Evolutionary conservation across 2,797 vertebrate species (phyloP), one percentile per base, ranked within the genome.

Genomic region (Selene dorsalis): DNA sequence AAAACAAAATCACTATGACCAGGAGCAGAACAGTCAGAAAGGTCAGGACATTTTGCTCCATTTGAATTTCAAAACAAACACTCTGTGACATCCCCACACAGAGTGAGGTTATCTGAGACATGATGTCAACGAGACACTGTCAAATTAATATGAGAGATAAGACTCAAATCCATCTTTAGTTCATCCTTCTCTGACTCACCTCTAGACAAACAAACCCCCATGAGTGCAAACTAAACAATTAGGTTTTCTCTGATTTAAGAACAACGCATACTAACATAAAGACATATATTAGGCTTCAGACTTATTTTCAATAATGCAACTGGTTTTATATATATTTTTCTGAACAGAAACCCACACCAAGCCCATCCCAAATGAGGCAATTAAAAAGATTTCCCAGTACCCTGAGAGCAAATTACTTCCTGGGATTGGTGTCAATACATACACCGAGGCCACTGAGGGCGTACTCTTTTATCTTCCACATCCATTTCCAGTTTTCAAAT

Each of bases 331-430:
- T 12, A 13, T 6, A 45, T 10, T 4, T 50, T 52, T 67, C 45
- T 62, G 41, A 8, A 69, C 17, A 24, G 18, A 6, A 55, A 50
- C 50, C 22, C 56, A 64, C 32, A 55, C 43, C 14, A 47, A 82
- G 79, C 41, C 12, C 32, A 35, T 9, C 9, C 32, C 38, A 85
- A 79, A 84, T 83, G 70, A 73, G 59, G 77, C 55, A 79, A 82
- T 84, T 79, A 72, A 72, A 60, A 50, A 56, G 26, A 67, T 75
- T 71, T 83, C 47, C 70, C n/a, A n/a, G 52, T 39, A 71, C 48
- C 39, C 30, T 57, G 16, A 24, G 69, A 61, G 50, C 62, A 43
- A 75, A 81, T 73, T 30, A 65, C 50, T 70, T 55, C 20, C 6
- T 35, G 13, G 13, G 57, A 73, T 59, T 28, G 50, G 39, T 67